Conservation (phyloP, 2,113 vertebrate genomes). For the Egretta garzetta region DNA sequence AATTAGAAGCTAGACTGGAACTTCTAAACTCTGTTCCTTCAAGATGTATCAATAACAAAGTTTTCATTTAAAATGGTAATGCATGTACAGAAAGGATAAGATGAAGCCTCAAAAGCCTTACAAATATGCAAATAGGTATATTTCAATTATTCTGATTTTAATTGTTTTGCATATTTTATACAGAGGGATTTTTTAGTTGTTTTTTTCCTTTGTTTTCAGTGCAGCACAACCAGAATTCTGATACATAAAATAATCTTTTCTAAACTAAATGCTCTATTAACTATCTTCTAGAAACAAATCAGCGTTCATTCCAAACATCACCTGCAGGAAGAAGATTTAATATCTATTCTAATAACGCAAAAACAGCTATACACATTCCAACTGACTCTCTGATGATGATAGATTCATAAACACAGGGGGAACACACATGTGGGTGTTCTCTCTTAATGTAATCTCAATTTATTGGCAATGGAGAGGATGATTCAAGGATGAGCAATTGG, state of each 20-base stretch:
- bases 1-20: neutral
- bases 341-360: neutral
- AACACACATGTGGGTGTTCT: neutral
- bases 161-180: neutral
- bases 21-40: neutral
- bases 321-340: neutral
- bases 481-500: neutral
- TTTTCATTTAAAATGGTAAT: neutral
- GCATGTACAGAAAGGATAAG: neutral
- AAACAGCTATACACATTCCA: neutral
- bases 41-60: neutral
- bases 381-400: neutral
- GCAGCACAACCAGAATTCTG: neutral
- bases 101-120: neutral
- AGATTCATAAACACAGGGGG: neutral
- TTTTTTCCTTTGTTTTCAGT: neutral
- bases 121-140: neutral
- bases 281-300: neutral
- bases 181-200: neutral
- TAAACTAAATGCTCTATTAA: neutral
- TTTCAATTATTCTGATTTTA: neutral
- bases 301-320: neutral
- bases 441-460: neutral
- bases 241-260: neutral
- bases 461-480: neutral